Conservation (phyloP, 2,888 invertebrate species). For the Epinotia demarniana region DNA sequence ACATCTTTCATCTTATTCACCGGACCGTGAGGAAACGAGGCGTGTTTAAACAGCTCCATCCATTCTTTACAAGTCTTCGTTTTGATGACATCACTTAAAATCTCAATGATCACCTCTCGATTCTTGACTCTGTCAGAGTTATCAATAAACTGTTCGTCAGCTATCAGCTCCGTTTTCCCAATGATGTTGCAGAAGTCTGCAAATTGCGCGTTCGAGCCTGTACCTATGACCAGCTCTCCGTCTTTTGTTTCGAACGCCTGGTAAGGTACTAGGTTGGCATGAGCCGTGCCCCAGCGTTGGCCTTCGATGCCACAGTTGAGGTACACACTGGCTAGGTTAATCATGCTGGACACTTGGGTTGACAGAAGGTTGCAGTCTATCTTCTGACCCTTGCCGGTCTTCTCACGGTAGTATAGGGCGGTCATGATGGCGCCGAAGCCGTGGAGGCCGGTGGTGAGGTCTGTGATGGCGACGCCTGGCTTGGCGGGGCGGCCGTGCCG, state of each 20-base stretch:
- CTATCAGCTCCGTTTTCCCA: conserved; percentile 84
- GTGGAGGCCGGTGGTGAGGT: conserved; percentile 96
- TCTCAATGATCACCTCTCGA: conserved; percentile 87
- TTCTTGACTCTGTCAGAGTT: conserved; percentile 92
- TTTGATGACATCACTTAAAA: conserved; percentile 84
- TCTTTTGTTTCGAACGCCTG: conserved; percentile 94
- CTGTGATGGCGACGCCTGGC: conserved; percentile 96
- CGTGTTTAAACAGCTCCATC: conserved; percentile 88
- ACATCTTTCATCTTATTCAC: conserved; percentile 94
- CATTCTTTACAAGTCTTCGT: conserved; percentile 90
- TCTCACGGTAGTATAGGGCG: conserved; percentile 90
- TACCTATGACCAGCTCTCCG: conserved; percentile 93
- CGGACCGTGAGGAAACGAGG: conserved; percentile 94
- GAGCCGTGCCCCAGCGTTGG: conserved; percentile 95
- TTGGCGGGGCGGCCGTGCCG: conserved; percentile 93
- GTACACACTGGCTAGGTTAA: conserved; percentile 95
- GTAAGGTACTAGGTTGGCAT: conserved; percentile 97
- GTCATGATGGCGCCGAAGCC: conserved; percentile 98
- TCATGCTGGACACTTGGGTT: conserved; percentile 94
- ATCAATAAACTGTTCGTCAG: conserved; percentile 87
- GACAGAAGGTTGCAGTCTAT: conserved; percentile 97
- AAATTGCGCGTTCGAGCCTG: conserved; percentile 94
- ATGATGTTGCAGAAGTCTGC: conserved; percentile 88
- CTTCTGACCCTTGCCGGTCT: conserved; percentile 94
- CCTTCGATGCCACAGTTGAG: conserved; percentile 93